Evolutionary conservation across 1,140 invertebrate species (phyloP).

Genomic region (Hetaerina americana): DNA sequence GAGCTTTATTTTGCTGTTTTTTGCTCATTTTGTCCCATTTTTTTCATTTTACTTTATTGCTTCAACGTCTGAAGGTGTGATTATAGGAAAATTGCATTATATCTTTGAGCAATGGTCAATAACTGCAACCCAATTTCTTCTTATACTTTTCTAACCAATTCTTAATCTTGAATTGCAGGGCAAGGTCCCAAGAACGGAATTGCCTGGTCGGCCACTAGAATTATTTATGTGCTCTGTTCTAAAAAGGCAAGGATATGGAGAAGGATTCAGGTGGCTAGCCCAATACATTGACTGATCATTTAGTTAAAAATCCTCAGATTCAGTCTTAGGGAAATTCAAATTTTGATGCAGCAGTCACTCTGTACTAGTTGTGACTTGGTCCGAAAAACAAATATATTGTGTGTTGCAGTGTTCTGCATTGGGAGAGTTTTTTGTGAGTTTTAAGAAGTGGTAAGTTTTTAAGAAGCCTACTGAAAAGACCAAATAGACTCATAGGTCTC

Average conservation of each 20-base stretch:
- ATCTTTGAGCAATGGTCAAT: conserved; percentile 86
- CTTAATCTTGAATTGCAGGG: conserved; percentile 54
- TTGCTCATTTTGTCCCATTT: no score
- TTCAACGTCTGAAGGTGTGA: conserved; percentile 1
- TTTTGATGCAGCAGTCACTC: conserved; percentile 7
- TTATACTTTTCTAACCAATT: no score
- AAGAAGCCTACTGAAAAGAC: neutral
- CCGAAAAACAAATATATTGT: neutral
- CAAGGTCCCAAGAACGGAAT: conserved; percentile 73
- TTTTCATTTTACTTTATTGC: no score
- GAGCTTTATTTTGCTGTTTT: no score
- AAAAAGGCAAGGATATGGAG: conserved; percentile 97
- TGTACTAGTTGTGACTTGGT: neutral
- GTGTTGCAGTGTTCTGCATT: neutral
- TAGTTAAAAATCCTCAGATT: neutral
- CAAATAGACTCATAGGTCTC: neutral
- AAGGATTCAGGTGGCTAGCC: conserved; percentile 98
- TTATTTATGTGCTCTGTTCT: conserved; percentile 99
- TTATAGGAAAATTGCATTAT: no score
- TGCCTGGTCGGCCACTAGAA: conserved; percentile 91
- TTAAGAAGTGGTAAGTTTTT: neutral
- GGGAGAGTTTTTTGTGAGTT: neutral
- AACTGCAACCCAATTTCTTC: no score
- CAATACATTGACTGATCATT: conserved; percentile 83
- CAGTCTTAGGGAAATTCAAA: neutral